Evolutionary conservation across 2,797 vertebrate species (phyloP).

Genomic region (Periophthalmus magnuspinnatus): DNA sequence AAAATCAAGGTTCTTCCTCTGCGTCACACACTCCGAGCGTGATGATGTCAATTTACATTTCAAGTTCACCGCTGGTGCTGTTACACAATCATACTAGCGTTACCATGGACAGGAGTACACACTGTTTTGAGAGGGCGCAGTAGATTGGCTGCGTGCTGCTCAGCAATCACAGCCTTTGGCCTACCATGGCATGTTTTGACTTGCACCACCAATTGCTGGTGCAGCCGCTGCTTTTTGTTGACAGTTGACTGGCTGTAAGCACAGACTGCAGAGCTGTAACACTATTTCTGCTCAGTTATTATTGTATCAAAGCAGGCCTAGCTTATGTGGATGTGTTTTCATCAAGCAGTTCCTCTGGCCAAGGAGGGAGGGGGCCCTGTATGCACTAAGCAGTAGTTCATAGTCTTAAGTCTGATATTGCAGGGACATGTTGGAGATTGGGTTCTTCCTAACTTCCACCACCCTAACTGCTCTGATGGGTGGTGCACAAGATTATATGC

Average conservation of each 20-base stretch:
- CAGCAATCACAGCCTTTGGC: conserved; percentile 66
- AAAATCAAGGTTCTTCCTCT: conserved; percentile 60
- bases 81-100: conserved; percentile 76
- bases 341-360: not conserved
- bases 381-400: conserved; percentile 11
- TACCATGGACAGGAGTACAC: conserved; percentile 72
- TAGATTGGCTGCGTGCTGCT: conserved; percentile 58
- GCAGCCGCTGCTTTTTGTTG: conserved; percentile 65
- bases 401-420: conserved; percentile 41
- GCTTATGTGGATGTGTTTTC: conserved; percentile 10
- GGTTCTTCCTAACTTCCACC: conserved; percentile 58
- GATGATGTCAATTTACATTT: conserved; percentile 77
- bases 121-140: conserved; percentile 56
- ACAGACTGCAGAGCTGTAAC: conserved; percentile 48
- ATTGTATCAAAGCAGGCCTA: conserved; percentile 25
- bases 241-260: conserved; percentile 65
- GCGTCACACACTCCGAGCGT: conserved; percentile 34
- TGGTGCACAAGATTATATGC: conserved; percentile 68
- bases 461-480: conserved; percentile 44
- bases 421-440: conserved; percentile 56
- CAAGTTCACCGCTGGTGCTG: conserved; percentile 70
- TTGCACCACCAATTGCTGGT: conserved; percentile 56
- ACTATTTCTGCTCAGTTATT: conserved; percentile 44
- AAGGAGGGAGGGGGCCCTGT: conserved; percentile 17
- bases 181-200: conserved; percentile 76